phyloP scores from a whole-genome alignment of 1,140 invertebrate species.

The Papilio machaon region DNA sequence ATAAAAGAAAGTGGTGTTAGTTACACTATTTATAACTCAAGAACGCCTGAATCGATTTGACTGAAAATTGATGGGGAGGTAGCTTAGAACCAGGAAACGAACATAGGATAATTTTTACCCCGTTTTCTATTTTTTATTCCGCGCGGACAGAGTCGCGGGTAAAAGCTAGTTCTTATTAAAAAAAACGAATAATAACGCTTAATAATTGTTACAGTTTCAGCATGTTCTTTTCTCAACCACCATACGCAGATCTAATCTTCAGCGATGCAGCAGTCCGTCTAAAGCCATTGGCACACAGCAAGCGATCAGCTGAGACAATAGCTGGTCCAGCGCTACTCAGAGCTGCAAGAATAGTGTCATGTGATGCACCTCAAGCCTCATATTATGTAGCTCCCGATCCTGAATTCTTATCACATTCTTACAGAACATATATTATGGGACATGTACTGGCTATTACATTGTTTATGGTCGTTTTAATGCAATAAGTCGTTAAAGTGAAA shows the following conservation, averaged over 20 bases:
- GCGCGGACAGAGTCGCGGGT: no score
- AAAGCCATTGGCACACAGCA: constrained; percentile 84
- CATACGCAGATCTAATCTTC: constrained; percentile 94
- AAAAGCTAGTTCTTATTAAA: neutral
- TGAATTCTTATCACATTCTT: constrained; percentile 65
- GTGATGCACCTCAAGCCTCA: constrained; percentile 69
- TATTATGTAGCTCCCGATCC: constrained; percentile 72
- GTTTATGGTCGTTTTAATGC: constrained; percentile 55
- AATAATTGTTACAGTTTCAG: constrained; percentile 86
- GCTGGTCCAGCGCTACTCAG: constrained; percentile 62
- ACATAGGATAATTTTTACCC: no score
- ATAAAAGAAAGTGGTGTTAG: no score
- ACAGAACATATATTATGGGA: constrained; percentile 50
- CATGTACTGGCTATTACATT: constrained; percentile 55
- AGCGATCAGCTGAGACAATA: constrained; percentile 81
- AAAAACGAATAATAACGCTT: neutral
- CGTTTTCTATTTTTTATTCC: no score
- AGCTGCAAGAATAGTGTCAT: constrained; percentile 71
- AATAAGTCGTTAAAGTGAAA: constrained; percentile 43
- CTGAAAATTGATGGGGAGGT: no score
- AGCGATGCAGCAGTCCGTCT: constrained; percentile 95
- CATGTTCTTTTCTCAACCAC: constrained; percentile 92
- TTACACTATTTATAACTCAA: no score
- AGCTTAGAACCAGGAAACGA: no score
- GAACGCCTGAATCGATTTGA: no score